A percentile compares a stretch with the other conserved stretches of the same genome.
Evolutionary conservation across 1,140 invertebrate genomes (phyloP).

Genomic region (Oryctes rhinoceros): DNA sequence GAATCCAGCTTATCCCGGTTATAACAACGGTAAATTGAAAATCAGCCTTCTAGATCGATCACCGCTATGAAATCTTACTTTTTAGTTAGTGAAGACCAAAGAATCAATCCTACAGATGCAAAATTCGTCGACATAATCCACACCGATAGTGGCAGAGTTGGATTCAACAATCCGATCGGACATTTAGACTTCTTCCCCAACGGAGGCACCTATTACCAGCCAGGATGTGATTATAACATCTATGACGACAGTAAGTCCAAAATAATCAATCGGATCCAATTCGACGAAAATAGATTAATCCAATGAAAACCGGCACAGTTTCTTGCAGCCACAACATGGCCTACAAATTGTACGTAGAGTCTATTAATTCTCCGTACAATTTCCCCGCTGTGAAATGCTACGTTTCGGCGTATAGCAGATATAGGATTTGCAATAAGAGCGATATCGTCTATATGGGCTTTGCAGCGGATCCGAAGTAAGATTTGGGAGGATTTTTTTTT

Average conservation of each 20-base stretch:
- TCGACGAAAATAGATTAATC: no score
- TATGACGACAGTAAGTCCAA: no score
- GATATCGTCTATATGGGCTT: background rate
- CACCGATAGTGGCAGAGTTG: slow-evolving; percentile 83
- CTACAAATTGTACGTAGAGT: background rate
- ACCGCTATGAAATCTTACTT: no score
- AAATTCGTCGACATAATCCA: slow-evolving; percentile 92
- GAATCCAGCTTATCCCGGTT: no score
- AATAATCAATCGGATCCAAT: no score
- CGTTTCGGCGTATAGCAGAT: background rate
- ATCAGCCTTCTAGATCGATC: no score
- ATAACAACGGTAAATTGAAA: no score
- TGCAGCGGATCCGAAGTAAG: background rate
- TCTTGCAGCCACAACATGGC: background rate
- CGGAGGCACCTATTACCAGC: slow-evolving; percentile 78
- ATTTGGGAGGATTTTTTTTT: background rate
- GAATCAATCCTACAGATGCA: slow-evolving; percentile 67
- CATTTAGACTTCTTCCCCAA: slow-evolving; percentile 92
- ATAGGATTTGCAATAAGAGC: background rate
- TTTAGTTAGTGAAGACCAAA: no score
- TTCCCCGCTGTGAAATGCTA: background rate
- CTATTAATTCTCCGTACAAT: background rate
- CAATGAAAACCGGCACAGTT: background rate
- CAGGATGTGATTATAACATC: slow-evolving; percentile 69
- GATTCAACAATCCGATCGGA: slow-evolving; percentile 76